These are phyloP conservation scores for Nycticorax nycticorax DNA, from an alignment of 2,113 vertebrate species.

Conservation along the genomic window DNA sequence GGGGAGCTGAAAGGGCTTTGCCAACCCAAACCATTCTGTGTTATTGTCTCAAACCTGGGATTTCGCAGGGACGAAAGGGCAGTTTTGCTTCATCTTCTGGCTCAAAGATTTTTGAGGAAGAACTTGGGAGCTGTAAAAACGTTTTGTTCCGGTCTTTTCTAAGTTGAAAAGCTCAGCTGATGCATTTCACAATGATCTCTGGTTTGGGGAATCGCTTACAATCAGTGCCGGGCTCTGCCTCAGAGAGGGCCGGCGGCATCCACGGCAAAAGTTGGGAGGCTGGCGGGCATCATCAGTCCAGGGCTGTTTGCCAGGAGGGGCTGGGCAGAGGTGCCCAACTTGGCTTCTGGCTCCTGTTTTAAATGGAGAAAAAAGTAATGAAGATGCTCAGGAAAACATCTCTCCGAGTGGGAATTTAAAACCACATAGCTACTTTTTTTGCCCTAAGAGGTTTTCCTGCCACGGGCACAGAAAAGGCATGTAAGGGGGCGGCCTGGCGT, in stretches of 20 bases:
- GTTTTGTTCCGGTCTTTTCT: not conserved
- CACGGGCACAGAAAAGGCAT: not conserved
- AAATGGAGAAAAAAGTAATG: not conserved
- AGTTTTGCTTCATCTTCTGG: not conserved
- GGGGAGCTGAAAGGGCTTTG: no score
- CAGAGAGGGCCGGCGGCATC: not conserved
- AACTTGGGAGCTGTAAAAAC: not conserved
- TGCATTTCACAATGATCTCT: not conserved
- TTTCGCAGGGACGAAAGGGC: no score
- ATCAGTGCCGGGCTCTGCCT: not conserved
- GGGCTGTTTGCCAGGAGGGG: not conserved
- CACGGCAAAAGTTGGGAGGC: not conserved
- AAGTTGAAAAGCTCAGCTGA: not conserved
- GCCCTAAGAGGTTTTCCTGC: not conserved
- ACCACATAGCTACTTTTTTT: accelerated
- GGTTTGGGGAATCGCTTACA: not conserved
- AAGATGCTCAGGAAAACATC: not conserved
- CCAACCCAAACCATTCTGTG: no score
- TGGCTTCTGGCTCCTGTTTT: not conserved
- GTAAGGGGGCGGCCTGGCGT: not conserved
- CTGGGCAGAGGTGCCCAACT: not conserved
- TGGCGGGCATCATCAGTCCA: not conserved
- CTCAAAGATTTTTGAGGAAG: not conserved
- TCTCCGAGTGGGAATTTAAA: not conserved
- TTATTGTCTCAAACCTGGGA: accelerated